Conservation (phyloP, 2,888 invertebrate genomes). For the Hoplodrina ambigua region DNA sequence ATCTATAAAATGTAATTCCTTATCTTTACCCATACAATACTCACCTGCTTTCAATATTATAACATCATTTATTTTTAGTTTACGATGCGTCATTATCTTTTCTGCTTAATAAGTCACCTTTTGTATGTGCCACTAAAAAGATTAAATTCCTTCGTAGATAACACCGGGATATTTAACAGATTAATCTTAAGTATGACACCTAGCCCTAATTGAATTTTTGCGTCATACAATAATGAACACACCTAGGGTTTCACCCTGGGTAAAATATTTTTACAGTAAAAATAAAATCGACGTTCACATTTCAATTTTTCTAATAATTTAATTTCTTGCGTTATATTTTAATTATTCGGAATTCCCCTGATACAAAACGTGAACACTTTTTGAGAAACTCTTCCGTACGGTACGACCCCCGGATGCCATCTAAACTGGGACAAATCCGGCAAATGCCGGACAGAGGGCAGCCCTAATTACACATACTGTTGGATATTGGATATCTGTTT, state of each 20-base stretch:
- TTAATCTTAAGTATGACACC: conserved; percentile 15
- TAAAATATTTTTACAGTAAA: too few relatives aligned
- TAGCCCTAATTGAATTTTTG: not conserved
- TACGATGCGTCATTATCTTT: not conserved
- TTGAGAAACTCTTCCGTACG: too few relatives aligned
- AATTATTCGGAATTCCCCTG: too few relatives aligned
- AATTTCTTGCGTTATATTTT: too few relatives aligned
- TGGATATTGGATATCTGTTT: not conserved
- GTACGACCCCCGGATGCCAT: too few relatives aligned
- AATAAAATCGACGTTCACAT: too few relatives aligned
- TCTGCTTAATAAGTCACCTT: conserved; percentile 26
- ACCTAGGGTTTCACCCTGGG: too few relatives aligned
- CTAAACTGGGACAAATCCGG: too few relatives aligned
- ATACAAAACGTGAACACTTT: too few relatives aligned
- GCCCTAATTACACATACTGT: not conserved
- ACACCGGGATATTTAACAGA: not conserved
- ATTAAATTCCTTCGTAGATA: conserved; percentile 38
- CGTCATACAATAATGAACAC: not conserved
- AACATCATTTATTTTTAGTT: conserved; percentile 18
- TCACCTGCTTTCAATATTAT: conserved; percentile 12
- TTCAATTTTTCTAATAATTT: too few relatives aligned
- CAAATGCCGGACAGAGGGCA: too few relatives aligned
- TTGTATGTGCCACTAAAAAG: not conserved
- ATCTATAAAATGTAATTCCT: not conserved
- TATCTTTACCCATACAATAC: conserved; percentile 26